Evolutionary conservation across 2,888 invertebrate genomes (phyloP).

Genomic region (Apamea sordens): DNA sequence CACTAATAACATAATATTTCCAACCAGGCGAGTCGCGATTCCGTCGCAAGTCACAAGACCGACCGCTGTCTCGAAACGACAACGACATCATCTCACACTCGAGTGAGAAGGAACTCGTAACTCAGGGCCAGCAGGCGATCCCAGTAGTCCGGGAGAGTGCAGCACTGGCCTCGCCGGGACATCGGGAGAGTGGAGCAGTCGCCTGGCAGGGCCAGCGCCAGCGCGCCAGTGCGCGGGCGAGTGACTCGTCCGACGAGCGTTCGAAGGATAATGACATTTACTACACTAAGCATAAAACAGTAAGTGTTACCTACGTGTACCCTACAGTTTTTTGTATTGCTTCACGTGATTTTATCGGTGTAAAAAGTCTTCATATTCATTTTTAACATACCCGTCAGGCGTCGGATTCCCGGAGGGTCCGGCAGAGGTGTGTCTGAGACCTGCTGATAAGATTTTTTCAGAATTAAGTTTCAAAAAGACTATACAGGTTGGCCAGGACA

Average conservation of each 20-base stretch:
- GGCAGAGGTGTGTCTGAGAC: background rate
- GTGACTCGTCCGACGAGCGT: constrained; percentile 10
- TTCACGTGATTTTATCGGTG: no score
- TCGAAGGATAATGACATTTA: constrained; percentile 1
- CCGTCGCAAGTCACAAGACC: constrained; percentile 36
- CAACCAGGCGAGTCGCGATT: constrained; percentile 62
- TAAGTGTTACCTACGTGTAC: constrained; percentile 1
- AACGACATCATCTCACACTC: constrained; percentile 9
- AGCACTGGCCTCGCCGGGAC: background rate
- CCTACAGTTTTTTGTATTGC: no score
- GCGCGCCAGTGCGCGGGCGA: background rate
- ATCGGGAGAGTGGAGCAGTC: background rate
- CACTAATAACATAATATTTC: background rate
- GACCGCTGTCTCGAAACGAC: background rate
- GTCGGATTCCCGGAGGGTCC: background rate
- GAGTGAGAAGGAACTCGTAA: background rate
- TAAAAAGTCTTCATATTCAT: background rate
- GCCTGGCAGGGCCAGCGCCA: background rate
- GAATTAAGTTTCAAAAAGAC: background rate
- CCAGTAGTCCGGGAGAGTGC: background rate
- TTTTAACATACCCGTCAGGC: background rate
- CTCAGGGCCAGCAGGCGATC: background rate
- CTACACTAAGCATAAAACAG: constrained; percentile 37
- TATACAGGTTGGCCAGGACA: no score
- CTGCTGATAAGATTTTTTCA: background rate